These are phyloP conservation scores for Sycon ciliatum DNA, from an alignment of 37 sponge, comb jelly and placozoan species.

Conservation along the genomic window DNA sequence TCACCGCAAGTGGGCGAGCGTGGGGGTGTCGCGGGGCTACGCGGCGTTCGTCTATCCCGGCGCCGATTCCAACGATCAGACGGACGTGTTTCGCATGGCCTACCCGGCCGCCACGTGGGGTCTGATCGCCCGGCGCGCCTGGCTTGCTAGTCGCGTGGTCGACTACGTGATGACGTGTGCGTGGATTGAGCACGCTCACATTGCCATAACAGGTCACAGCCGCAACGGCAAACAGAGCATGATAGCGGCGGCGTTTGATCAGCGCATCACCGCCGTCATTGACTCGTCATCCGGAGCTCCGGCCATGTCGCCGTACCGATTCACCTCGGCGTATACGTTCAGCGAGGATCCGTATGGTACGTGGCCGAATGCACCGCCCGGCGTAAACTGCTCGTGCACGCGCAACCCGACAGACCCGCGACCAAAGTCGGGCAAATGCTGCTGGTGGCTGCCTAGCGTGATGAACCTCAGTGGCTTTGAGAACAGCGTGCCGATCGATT, in stretches of 20 bases:
- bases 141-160: background rate
- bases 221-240: conserved; percentile 10
- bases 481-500: background rate
- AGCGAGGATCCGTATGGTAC: background rate
- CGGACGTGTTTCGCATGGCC: background rate
- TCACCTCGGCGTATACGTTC: conserved; percentile 1
- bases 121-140: conserved; percentile 1
- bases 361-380: conserved; percentile 5
- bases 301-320: conserved; percentile 13
- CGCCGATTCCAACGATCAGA: conserved; percentile 12
- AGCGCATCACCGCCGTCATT: conserved; percentile 15
- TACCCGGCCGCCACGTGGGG: conserved; percentile 10
- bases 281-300: conserved; percentile 1
- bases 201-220: conserved; percentile 11
- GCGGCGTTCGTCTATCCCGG: background rate
- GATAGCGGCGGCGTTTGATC: conserved; percentile 13
- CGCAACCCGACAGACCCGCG: background rate
- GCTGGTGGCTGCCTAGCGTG: conserved; percentile 6
- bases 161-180: background rate
- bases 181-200: background rate
- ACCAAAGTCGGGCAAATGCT: background rate
- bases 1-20: background rate
- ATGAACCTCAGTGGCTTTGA: background rate
- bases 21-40: background rate
- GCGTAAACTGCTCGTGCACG: background rate